A percentile compares a stretch with the other conserved stretches of the same genome.
phyloP scores from a whole-genome alignment of 2,113 vertebrate species.

The Tympanuchus pallidicinctus region DNA sequence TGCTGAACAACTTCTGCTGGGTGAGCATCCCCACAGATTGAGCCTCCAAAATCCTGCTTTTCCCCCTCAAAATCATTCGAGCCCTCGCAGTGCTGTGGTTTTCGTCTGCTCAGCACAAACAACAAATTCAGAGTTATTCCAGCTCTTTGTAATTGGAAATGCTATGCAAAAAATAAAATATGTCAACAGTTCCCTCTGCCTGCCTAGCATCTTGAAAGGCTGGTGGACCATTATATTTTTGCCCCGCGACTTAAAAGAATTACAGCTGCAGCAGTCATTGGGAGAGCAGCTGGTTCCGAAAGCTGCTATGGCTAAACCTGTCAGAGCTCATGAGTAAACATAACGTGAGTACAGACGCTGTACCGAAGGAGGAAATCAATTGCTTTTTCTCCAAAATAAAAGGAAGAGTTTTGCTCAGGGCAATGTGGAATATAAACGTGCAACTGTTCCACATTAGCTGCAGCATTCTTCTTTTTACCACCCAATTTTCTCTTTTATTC shows the following conservation, averaged over 20 bases:
- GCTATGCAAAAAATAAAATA: slow-evolving; percentile 34
- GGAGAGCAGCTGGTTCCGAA: slow-evolving; percentile 43
- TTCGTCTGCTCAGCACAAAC: neutral
- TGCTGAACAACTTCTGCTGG: neutral
- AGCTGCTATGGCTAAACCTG: slow-evolving; percentile 67
- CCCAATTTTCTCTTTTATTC: slow-evolving; percentile 71
- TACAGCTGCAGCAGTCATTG: neutral
- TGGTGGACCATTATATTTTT: neutral
- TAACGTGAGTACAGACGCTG: slow-evolving; percentile 55
- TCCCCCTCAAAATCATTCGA: neutral
- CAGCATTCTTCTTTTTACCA: slow-evolving; percentile 74
- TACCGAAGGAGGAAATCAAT: slow-evolving; percentile 30
- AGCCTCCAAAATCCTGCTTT: neutral
- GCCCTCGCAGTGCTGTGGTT: neutral
- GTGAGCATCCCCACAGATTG: neutral
- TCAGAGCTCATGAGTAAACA: slow-evolving; percentile 60
- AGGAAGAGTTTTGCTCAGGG: slow-evolving; percentile 74
- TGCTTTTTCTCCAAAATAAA: slow-evolving; percentile 67
- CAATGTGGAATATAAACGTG: slow-evolving; percentile 69
- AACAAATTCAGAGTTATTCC: neutral
- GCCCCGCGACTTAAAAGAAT: slow-evolving; percentile 9
- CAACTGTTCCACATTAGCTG: slow-evolving; percentile 75
- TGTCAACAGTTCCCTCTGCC: neutral
- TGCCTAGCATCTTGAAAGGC: neutral
- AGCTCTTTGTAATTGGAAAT: slow-evolving; percentile 27